phyloP scores from a whole-genome alignment of 2,888 invertebrate species.

The Clunio marinus region DNA sequence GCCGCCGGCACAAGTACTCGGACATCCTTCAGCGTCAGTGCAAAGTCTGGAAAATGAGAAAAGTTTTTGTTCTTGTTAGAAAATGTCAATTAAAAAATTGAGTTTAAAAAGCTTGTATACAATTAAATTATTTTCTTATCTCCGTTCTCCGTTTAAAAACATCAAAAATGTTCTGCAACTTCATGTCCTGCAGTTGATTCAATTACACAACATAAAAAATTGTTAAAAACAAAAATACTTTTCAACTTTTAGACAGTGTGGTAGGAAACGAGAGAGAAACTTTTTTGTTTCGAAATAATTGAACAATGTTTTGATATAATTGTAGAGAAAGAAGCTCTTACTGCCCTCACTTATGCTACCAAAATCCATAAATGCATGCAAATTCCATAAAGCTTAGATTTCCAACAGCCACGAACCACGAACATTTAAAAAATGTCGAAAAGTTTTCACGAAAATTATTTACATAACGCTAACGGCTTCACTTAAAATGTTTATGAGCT shows the following conservation, averaged over 20 bases:
- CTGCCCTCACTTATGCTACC: neutral
- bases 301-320: neutral
- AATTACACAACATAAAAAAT: neutral
- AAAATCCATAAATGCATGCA: neutral
- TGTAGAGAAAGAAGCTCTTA: neutral
- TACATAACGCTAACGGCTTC: neutral
- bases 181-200: neutral
- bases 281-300: neutral
- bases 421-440: no score
- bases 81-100: no score
- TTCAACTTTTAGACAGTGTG: neutral
- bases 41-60: slow-evolving; percentile 43
- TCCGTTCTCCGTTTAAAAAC: neutral
- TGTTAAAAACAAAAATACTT: neutral
- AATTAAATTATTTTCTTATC: slow-evolving; percentile 3
- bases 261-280: no score
- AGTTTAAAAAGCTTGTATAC: neutral
- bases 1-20: slow-evolving; percentile 59
- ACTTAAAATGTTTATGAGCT: neutral
- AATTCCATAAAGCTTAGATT: neutral
- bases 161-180: neutral
- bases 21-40: slow-evolving; percentile 54
- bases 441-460: no score
- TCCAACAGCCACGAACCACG: no score
- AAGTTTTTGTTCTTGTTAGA: no score